These are phyloP conservation scores for Recurvirostra avosetta DNA, from an alignment of 2,113 vertebrate genomes.

Conservation along the genomic window DNA sequence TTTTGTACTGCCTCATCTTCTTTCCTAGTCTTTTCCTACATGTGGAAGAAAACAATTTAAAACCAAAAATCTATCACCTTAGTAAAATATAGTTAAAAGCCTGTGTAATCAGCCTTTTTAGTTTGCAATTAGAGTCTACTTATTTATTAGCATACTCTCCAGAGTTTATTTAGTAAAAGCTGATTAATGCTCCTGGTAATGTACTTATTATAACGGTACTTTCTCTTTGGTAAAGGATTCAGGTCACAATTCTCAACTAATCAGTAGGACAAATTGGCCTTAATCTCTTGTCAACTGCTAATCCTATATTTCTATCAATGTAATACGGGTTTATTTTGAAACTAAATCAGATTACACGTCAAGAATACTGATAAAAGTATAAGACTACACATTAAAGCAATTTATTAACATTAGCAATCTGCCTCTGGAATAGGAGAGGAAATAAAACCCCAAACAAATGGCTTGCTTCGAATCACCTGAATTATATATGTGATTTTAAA, in stretches of 20 bases:
- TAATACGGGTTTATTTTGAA: not conserved
- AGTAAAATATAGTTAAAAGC: not conserved
- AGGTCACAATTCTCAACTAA: not conserved
- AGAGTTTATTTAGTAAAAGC: conserved; percentile 9
- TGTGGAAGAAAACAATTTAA: too few relatives aligned
- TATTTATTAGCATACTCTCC: not conserved
- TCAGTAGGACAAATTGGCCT: not conserved
- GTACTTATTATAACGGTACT: not conserved
- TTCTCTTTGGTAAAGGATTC: not conserved
- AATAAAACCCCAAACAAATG: not conserved
- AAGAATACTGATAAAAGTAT: not conserved
- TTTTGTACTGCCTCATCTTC: not conserved
- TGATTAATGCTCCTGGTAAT: not conserved
- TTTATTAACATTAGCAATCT: not conserved
- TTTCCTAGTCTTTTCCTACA: not conserved
- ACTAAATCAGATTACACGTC: not conserved
- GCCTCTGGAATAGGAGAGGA: not conserved
- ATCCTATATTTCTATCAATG: not conserved
- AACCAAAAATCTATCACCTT: not conserved
- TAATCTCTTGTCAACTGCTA: conserved; percentile 24
- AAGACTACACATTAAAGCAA: not conserved
- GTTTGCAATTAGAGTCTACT: not conserved
- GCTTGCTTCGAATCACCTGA: not conserved
- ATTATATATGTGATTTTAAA: not conserved
- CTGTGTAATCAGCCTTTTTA: not conserved